phyloP scores from a whole-genome alignment of 2,888 invertebrate species.

The Aleiodes alternator region DNA sequence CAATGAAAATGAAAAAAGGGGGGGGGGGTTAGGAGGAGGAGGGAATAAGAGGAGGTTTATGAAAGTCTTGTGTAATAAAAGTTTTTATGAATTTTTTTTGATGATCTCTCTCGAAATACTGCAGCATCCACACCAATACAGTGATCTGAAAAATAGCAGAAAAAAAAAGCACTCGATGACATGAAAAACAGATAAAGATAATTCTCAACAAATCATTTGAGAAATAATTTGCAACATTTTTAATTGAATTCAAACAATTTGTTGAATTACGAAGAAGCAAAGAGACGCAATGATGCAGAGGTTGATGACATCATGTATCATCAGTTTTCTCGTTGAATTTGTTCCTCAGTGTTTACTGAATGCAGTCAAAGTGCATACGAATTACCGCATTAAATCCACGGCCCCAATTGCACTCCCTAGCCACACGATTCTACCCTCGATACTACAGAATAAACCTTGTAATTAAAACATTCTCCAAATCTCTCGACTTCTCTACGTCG shows the following conservation, averaged over 20 bases:
- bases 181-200: too few species aligned
- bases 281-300: neutral
- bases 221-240: too few species aligned
- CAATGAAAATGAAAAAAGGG: neutral
- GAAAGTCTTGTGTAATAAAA: conserved; percentile 1
- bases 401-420: conserved; percentile 22
- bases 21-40: too few species aligned
- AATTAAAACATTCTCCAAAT: conserved; percentile 70
- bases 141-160: too few species aligned
- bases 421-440: neutral
- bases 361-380: conserved; percentile 73
- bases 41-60: too few species aligned
- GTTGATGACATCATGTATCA: neutral
- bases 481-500: conserved; percentile 51
- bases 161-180: too few species aligned
- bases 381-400: conserved; percentile 70
- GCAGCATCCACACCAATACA: too few species aligned
- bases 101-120: too few species aligned
- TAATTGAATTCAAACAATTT: too few species aligned
- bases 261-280: too few species aligned
- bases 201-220: neutral
- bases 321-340: conserved; percentile 61
- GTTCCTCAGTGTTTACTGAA: conserved; percentile 61
- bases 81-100: conserved; percentile 10
- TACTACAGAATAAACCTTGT: conserved; percentile 44